A percentile compares a stretch with the other conserved stretches of the same genome.
These are phyloP conservation scores for Phalacrocorax pelagicus DNA, from an alignment of 2,113 vertebrate genomes.

Conservation along the genomic window DNA sequence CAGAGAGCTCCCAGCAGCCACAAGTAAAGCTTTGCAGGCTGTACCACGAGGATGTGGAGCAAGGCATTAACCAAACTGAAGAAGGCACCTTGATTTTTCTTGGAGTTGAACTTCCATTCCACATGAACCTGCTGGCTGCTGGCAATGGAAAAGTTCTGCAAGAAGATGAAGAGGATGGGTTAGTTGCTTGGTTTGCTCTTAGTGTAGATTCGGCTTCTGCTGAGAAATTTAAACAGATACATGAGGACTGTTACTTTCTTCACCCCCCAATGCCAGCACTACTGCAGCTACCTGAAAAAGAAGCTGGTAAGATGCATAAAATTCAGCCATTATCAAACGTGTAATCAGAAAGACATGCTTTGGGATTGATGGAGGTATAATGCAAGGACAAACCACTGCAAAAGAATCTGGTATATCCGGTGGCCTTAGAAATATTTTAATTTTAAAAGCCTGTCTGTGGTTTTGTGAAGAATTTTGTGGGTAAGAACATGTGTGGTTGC, in stretches of 20 bases:
- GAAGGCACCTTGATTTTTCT: conserved; percentile 83
- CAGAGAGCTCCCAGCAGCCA: conserved; percentile 45
- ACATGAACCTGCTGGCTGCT: not conserved
- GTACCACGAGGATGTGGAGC: conserved; percentile 69
- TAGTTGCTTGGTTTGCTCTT: conserved; percentile 91
- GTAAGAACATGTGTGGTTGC: not conserved
- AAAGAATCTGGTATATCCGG: not conserved
- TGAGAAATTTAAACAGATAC: conserved; percentile 74
- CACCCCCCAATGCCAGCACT: conserved; percentile 83
- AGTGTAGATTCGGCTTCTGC: conserved; percentile 71
- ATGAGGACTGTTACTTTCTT: conserved; percentile 81
- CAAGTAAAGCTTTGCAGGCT: conserved; percentile 81
- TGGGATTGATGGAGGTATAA: not conserved
- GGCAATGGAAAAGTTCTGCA: not conserved
- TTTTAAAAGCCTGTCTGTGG: not conserved
- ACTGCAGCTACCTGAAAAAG: conserved; percentile 83
- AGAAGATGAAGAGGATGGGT: conserved; percentile 63
- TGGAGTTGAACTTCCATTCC: conserved; percentile 82
- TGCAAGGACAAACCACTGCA: not conserved
- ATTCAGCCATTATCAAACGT: not conserved
- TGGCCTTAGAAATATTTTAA: not conserved
- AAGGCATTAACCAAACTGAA: conserved; percentile 72
- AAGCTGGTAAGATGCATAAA: conserved; percentile 84
- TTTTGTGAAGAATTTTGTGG: not conserved
- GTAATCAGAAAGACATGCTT: not conserved